Conservation (phyloP, 2,888 invertebrate genomes). For the Euproctis similis region DNA sequence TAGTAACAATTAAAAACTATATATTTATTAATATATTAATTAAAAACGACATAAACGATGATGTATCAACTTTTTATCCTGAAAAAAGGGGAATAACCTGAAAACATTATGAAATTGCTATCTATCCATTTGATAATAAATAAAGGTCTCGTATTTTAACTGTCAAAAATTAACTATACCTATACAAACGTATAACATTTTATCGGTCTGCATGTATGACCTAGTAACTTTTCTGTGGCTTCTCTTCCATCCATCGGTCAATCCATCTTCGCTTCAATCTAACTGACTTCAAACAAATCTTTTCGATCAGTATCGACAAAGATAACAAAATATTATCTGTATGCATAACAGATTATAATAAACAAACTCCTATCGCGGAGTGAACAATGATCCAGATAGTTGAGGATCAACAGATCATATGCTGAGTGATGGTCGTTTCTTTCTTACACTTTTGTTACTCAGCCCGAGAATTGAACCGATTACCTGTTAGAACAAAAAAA, state of each 20-base stretch:
- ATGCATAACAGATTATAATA: slow-evolving; percentile 47
- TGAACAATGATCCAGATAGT: slow-evolving; percentile 40
- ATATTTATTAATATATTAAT: no score
- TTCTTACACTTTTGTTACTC: slow-evolving; percentile 84
- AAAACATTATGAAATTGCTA: no score
- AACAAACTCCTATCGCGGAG: slow-evolving; percentile 64
- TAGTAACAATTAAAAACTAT: no score
- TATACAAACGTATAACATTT: no score
- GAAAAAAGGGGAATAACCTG: no score
- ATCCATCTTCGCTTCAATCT: slow-evolving; percentile 28
- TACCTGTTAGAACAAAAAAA: slow-evolving; percentile 51
- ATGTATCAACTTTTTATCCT: no score
- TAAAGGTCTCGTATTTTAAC: no score
- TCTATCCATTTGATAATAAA: no score
- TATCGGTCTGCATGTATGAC: no score
- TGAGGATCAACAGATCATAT: slow-evolving; percentile 72
- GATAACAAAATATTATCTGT: slow-evolving; percentile 46
- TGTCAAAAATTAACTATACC: no score
- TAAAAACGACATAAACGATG: no score
- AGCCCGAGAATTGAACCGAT: slow-evolving; percentile 86
- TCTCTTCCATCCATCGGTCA: slow-evolving; percentile 26
- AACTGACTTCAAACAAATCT: slow-evolving; percentile 37
- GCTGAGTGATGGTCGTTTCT: slow-evolving; percentile 85
- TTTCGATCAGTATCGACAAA: slow-evolving; percentile 35
- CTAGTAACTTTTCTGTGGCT: slow-evolving; percentile 19